These are phyloP conservation scores for Junonia oenone DNA, from an alignment of 2,888 invertebrate species.

Conservation along the genomic window DNA sequence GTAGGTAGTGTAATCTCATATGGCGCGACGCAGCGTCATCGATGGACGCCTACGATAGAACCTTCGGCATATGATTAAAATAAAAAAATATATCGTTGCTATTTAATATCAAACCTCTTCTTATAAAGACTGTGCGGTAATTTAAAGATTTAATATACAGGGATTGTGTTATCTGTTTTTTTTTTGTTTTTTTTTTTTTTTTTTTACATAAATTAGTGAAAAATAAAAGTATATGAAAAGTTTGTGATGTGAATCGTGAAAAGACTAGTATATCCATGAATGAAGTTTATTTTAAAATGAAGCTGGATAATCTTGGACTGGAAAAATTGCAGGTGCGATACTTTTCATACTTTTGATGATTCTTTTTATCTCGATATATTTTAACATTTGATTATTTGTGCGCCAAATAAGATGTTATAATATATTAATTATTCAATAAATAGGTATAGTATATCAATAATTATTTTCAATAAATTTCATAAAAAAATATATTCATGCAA, in stretches of 20 bases:
- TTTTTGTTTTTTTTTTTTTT: background rate
- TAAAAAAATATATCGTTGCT: conserved; percentile 29
- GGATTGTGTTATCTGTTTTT: background rate
- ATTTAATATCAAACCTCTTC: conserved; percentile 2
- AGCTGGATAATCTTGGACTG: conserved; percentile 73
- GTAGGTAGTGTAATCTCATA: conserved; percentile 49
- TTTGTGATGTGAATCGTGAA: conserved; percentile 16
- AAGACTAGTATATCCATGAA: conserved; percentile 17
- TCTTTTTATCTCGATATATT: too few species aligned
- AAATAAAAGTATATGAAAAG: background rate
- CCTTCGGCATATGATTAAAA: conserved; percentile 43
- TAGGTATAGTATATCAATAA: too few species aligned
- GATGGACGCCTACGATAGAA: conserved; percentile 56
- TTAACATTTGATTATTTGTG: too few species aligned
- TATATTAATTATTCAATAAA: too few species aligned
- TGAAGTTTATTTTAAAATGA: conserved; percentile 44
- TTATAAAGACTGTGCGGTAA: background rate
- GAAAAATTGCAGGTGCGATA: conserved; percentile 74
- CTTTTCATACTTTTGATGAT: too few species aligned
- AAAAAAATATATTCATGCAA: too few species aligned
- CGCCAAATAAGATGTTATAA: too few species aligned
- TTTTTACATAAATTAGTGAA: background rate
- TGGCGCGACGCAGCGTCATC: conserved; percentile 57
- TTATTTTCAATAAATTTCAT: too few species aligned
- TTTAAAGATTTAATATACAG: background rate